Conservation (phyloP, 2,888 invertebrate species). For the Lypha dubia region DNA sequence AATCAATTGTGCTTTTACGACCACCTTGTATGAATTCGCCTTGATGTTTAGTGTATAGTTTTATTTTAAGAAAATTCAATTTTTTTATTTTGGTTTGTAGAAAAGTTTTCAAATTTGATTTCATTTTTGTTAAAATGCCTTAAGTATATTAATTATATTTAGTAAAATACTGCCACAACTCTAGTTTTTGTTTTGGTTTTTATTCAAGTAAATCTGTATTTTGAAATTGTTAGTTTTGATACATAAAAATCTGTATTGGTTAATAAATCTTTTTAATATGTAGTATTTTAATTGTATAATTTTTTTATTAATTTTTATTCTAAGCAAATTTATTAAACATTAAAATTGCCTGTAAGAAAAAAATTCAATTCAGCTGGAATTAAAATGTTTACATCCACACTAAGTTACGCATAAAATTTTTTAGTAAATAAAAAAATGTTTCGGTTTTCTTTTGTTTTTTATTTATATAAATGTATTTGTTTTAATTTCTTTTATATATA, state of each 20-base stretch:
- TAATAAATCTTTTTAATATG: conserved; percentile 2
- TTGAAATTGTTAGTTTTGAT: conserved; percentile 18
- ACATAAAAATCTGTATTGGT: not conserved
- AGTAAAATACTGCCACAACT: conserved; percentile 60
- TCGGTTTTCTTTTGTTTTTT: no score
- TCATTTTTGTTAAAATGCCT: not conserved
- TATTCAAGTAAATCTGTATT: conserved; percentile 11
- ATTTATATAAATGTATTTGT: conserved; percentile 18
- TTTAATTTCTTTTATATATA: conserved; percentile 28
- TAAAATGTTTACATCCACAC: not conserved
- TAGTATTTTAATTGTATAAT: conserved; percentile 45
- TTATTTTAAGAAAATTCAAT: conserved; percentile 15
- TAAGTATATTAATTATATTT: conserved; percentile 20
- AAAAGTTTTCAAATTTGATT: conserved; percentile 10
- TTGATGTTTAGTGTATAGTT: no score
- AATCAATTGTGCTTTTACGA: no score
- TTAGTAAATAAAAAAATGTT: conserved; percentile 8
- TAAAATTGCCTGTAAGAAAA: conserved; percentile 3
- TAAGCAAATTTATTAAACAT: conserved; percentile 27
- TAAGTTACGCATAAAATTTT: conserved; percentile 1
- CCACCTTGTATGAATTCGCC: no score
- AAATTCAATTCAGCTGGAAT: conserved; percentile 28
- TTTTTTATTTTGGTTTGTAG: conserved; percentile 1
- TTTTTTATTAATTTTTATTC: conserved; percentile 18
- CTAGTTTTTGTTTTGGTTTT: conserved; percentile 36